phyloP scores from a whole-genome alignment of 1,140 invertebrate species.

The Temnothorax curvispinosus region DNA sequence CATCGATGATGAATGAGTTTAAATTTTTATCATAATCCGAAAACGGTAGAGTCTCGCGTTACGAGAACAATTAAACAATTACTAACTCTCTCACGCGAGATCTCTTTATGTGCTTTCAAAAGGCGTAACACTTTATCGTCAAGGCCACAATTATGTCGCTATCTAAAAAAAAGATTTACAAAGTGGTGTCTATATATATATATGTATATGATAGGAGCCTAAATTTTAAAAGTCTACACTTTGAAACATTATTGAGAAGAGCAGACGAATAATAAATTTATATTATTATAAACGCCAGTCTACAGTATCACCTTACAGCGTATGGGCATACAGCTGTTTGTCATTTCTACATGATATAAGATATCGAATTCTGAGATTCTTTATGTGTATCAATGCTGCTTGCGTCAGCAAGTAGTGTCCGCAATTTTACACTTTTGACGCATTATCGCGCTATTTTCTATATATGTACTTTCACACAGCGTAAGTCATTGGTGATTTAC shows the following conservation, averaged over 20 bases:
- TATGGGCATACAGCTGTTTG: slow-evolving; percentile 22
- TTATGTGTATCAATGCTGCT: slow-evolving; percentile 59
- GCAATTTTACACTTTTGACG: slow-evolving; percentile 20
- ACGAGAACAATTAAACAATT: slow-evolving; percentile 44
- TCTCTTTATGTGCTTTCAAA: slow-evolving; percentile 38
- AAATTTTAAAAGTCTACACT: slow-evolving; percentile 32
- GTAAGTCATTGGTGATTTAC: not conserved
- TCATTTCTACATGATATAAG: slow-evolving; percentile 56
- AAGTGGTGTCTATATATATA: slow-evolving; percentile 19
- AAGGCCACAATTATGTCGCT: slow-evolving; percentile 59
- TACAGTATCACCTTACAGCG: slow-evolving; percentile 56
- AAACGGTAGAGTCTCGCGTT: not conserved
- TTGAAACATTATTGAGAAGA: slow-evolving; percentile 52
- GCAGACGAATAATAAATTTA: slow-evolving; percentile 53
- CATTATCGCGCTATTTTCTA: slow-evolving; percentile 10
- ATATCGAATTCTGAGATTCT: slow-evolving; percentile 35
- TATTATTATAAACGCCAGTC: slow-evolving; percentile 58
- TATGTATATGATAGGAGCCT: slow-evolving; percentile 9
- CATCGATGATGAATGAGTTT: slow-evolving; percentile 51
- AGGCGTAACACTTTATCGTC: slow-evolving; percentile 64
- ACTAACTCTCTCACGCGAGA: slow-evolving; percentile 39
- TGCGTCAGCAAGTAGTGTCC: slow-evolving; percentile 54
- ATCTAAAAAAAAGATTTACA: slow-evolving; percentile 52
- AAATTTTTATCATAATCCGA: slow-evolving; percentile 54
- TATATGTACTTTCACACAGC: not conserved